Evolutionary conservation across 2,888 invertebrate species (phyloP).

Genomic region (Ichneumon xanthorius): DNA sequence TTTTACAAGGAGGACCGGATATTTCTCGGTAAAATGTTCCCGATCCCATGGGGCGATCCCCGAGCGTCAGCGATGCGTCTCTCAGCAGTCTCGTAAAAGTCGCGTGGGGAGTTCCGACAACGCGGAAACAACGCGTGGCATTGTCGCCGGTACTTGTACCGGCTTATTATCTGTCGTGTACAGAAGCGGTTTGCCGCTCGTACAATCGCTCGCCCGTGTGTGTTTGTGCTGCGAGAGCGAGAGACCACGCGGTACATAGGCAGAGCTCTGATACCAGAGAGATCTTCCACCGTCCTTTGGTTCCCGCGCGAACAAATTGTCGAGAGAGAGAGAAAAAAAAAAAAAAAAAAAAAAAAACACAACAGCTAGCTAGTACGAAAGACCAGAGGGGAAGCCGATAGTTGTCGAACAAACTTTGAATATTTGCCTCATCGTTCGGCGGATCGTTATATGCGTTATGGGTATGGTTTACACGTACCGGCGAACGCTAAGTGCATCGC

Average conservation of each 20-base stretch:
- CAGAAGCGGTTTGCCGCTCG: slow-evolving; percentile 51
- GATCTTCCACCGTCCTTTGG: slow-evolving; percentile 31
- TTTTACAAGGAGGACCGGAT: slow-evolving; percentile 29
- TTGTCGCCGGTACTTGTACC: slow-evolving; percentile 73
- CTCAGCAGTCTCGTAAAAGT: slow-evolving; percentile 4
- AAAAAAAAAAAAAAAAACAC: slow-evolving; percentile 15
- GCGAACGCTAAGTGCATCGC: slow-evolving; percentile 51
- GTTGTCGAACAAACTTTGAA: slow-evolving; percentile 78
- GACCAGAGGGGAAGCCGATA: slow-evolving; percentile 60
- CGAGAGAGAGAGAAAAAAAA: slow-evolving; percentile 32
- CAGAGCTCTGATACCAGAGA: slow-evolving; percentile 43
- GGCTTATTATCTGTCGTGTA: slow-evolving; percentile 64
- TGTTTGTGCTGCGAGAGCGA: slow-evolving; percentile 41
- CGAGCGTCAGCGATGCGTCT: slow-evolving; percentile 13
- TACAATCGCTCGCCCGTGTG: slow-evolving; percentile 49
- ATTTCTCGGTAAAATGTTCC: slow-evolving; percentile 49
- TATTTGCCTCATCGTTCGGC: slow-evolving; percentile 76
- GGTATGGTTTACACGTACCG: slow-evolving; percentile 52
- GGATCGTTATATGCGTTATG: slow-evolving; percentile 32
- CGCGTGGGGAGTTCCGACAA: slow-evolving; percentile 70
- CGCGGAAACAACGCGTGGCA: slow-evolving; percentile 80
- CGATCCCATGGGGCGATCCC: neutral
- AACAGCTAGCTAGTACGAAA: slow-evolving; percentile 27
- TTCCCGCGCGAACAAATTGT: slow-evolving; percentile 58
- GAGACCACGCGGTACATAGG: slow-evolving; percentile 14